Conservation (phyloP, 2,888 invertebrate species). For the Boloria selene region DNA sequence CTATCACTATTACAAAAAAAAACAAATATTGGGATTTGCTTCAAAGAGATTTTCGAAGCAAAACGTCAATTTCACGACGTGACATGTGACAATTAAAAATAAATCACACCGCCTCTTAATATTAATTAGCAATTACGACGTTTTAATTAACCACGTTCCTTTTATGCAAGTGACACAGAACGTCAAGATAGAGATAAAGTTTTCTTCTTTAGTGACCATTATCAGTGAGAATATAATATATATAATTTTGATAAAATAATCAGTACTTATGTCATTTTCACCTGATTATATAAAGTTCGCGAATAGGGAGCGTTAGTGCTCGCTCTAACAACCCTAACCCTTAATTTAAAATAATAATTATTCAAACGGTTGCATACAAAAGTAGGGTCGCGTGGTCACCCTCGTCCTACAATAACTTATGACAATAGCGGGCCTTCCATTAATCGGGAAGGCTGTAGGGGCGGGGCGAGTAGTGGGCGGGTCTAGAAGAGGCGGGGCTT, state of each 20-base stretch:
- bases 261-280: too few relatives aligned
- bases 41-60: background rate
- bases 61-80: slow-evolving; percentile 12
- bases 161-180: slow-evolving; percentile 1
- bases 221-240: background rate
- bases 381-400: slow-evolving; percentile 16
- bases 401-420: slow-evolving; percentile 27
- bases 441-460: slow-evolving; percentile 33
- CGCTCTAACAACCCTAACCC: background rate
- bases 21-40: background rate
- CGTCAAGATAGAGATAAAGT: slow-evolving; percentile 1
- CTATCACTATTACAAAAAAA: background rate
- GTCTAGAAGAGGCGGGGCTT: slow-evolving; percentile 42
- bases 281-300: too few relatives aligned
- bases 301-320: too few relatives aligned
- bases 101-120: slow-evolving; percentile 2
- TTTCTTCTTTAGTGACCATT: background rate
- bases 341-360: background rate
- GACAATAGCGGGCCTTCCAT: slow-evolving; percentile 34
- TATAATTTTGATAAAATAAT: background rate
- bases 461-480: slow-evolving; percentile 27
- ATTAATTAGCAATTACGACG: slow-evolving; percentile 19
- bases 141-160: slow-evolving; percentile 9
- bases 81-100: slow-evolving; percentile 17
- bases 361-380: background rate